Evolutionary conservation across 1,140 invertebrate genomes (phyloP), one percentile per base, ranked within the genome.

Genomic region (Apis dorsata): DNA sequence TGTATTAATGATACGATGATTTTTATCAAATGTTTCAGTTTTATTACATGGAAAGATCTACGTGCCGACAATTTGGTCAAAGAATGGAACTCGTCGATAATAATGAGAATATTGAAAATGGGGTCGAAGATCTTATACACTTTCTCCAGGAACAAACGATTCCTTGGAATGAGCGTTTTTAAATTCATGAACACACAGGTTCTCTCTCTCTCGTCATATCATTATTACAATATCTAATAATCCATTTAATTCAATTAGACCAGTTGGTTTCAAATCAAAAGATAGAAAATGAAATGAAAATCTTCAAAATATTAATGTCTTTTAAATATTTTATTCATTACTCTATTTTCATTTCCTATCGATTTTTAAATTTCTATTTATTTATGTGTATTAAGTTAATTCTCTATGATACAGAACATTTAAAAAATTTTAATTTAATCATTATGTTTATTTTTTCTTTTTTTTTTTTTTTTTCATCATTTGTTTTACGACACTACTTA

Each of bases 11-110:
- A 7, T 4, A 1, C 34, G 1, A n/a, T 28, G 5, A 21, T 8
- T 7, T 34, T 24, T 34, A 10, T 21, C 13, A 9, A 55, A 7
- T 11, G 1, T 88, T 90, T 90, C 74, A 94, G 98, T 90, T 98
- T 99, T 87, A 98, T 99, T 82, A 98, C 98, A 34, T 99, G 99
- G 99, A 99, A 99, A 92, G 99, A 99, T 93, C 89, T 97, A 53
- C 95, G 99, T 79, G 97, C 98, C 51, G 95, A 97, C 89, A 91
- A 95, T 55, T 93, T 98, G 77, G 98, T 99, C 0, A 96, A 97
- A 71, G 92, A 96, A 88, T 98, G 98, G 97, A 99, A 99, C 93
- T 94, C 95, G 15, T 99, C 98, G 9, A 94, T 97, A 66, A 96
- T 94, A 9, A 95, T 98, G 90, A 97, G 96, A 93, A 96, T 93